These are phyloP conservation scores for Tiliqua scincoides DNA, from an alignment of 2,113 vertebrate genomes.

Conservation along the genomic window DNA sequence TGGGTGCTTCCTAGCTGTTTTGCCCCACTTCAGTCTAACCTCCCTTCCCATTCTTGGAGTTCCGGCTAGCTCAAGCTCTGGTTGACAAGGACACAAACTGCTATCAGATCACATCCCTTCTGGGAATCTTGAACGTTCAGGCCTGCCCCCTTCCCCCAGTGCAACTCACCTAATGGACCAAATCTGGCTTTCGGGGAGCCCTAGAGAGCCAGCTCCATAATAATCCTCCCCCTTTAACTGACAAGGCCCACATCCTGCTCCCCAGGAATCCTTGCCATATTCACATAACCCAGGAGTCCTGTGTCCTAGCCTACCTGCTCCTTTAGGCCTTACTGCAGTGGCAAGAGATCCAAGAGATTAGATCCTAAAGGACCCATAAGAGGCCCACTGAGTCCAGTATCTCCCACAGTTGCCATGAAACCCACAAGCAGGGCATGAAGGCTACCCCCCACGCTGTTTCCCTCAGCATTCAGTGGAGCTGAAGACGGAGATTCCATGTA, in stretches of 20 bases:
- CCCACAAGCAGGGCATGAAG: background rate
- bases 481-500: background rate
- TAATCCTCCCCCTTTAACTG: background rate
- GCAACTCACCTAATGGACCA: no score
- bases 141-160: no score
- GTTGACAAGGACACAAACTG: background rate
- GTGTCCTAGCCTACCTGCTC: background rate
- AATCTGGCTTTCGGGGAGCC: background rate
- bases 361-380: no score
- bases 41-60: background rate
- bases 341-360: background rate
- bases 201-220: no score
- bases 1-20: background rate
- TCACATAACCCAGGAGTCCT: background rate
- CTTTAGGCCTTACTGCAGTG: background rate
- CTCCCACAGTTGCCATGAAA: background rate
- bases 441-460: no score
- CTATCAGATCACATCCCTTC: no score
- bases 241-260: background rate
- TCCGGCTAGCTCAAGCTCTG: background rate
- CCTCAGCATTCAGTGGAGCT: background rate
- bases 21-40: background rate
- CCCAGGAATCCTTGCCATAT: background rate
- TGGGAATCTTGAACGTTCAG: background rate
- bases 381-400: background rate